Conservation (phyloP, 2,797 vertebrate genomes). For the Hippocampus kuda region DNA sequence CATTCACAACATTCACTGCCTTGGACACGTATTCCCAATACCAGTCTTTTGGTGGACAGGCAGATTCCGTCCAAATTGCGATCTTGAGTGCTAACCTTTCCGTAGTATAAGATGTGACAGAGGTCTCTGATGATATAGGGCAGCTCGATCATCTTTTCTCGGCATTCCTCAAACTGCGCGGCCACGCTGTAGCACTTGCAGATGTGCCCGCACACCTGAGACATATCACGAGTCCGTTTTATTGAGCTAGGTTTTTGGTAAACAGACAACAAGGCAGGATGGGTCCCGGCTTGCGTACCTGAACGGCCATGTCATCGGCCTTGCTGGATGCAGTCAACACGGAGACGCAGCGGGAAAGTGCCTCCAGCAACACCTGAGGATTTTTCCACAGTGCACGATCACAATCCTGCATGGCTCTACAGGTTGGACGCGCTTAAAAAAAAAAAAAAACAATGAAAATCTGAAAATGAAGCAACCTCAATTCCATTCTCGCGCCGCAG, state of each 20-base stretch:
- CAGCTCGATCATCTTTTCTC: conserved; percentile 95
- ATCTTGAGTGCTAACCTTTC: conserved; percentile 72
- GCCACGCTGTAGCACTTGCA: conserved; percentile 96
- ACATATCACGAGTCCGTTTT: neutral
- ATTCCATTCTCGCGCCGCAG: conserved; percentile 94
- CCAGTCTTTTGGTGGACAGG: neutral
- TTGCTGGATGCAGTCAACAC: conserved; percentile 89
- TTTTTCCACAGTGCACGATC: conserved; percentile 4
- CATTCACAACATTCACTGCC: no score
- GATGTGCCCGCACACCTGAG: conserved; percentile 90
- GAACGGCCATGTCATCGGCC: conserved; percentile 89
- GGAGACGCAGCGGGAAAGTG: conserved; percentile 88
- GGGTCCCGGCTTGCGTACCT: conserved; percentile 63
- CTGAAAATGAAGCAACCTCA: conserved; percentile 66
- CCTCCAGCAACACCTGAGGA: conserved; percentile 81
- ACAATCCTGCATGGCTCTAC: neutral
- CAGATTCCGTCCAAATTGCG: no score
- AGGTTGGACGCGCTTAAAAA: neutral
- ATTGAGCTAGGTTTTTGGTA: neutral
- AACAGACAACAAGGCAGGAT: neutral
- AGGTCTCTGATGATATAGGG: conserved; percentile 92
- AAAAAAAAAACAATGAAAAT: neutral
- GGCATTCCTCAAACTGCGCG: conserved; percentile 95
- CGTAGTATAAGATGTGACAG: conserved; percentile 87
- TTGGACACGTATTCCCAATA: no score